phyloP scores from a whole-genome alignment of 1,140 invertebrate species.

The Trichonephila clavipes region DNA sequence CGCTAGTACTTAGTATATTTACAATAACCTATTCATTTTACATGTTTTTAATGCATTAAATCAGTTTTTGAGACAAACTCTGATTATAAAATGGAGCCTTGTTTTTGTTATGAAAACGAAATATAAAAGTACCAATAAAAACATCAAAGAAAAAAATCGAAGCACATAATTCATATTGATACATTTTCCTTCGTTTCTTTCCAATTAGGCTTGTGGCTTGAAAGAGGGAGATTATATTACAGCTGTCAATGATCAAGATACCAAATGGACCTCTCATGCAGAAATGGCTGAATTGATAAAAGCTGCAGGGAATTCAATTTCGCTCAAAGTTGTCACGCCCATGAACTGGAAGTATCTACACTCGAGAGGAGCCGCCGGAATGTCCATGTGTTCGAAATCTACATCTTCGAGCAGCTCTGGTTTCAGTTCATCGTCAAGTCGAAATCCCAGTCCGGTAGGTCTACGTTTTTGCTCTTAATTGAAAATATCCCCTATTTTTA shows the following conservation, averaged over 20 bases:
- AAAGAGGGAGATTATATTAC: conserved; percentile 97
- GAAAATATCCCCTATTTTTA: too few species aligned
- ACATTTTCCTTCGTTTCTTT: neutral
- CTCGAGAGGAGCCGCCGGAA: conserved; percentile 81
- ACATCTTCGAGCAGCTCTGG: conserved; percentile 73
- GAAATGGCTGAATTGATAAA: conserved; percentile 94
- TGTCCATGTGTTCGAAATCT: conserved; percentile 74
- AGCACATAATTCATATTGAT: neutral
- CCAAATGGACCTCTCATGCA: conserved; percentile 96
- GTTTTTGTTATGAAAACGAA: too few species aligned
- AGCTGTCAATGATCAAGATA: conserved; percentile 91
- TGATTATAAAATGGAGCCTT: too few species aligned
- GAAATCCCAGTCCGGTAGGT: conserved; percentile 73
- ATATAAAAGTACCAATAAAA: neutral
- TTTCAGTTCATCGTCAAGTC: conserved; percentile 62
- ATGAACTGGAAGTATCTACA: conserved; percentile 91
- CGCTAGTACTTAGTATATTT: too few species aligned
- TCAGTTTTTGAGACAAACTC: too few species aligned
- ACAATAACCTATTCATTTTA: too few species aligned
- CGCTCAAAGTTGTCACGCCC: conserved; percentile 91
- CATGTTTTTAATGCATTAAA: too few species aligned
- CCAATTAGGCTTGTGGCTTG: conserved; percentile 84
- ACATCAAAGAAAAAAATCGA: neutral
- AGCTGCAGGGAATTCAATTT: conserved; percentile 85
- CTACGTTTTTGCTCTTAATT: too few species aligned